These are phyloP conservation scores for Zingel zingel DNA, from an alignment of 2,113 vertebrate genomes.

Conservation along the genomic window DNA sequence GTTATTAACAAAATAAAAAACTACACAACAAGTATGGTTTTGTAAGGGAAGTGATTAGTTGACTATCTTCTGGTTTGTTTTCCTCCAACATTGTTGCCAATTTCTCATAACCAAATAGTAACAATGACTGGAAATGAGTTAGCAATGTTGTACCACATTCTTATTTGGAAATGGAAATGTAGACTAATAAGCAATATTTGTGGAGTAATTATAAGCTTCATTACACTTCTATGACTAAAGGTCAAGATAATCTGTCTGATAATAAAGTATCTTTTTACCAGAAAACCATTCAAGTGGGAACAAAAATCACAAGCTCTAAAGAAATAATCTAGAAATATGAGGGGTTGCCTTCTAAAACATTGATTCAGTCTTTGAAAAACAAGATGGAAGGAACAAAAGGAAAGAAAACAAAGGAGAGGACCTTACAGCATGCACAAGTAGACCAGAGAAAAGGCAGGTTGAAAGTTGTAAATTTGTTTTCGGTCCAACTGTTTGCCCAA, in stretches of 20 bases:
- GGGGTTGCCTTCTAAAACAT: slow-evolving; percentile 25
- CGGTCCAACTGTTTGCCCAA: background rate
- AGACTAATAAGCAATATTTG: slow-evolving; percentile 1
- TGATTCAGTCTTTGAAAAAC: background rate
- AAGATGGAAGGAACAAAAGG: background rate
- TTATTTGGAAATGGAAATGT: background rate
- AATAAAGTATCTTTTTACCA: background rate
- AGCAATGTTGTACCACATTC: background rate
- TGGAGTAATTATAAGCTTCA: slow-evolving; percentile 17
- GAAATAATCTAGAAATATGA: slow-evolving; percentile 21
- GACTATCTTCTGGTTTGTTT: background rate
- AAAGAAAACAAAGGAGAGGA: background rate
- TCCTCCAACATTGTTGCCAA: background rate
- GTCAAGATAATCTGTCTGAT: background rate
- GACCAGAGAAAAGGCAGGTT: background rate
- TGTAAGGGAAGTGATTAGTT: background rate
- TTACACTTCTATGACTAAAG: slow-evolving; percentile 13
- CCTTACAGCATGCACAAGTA: background rate
- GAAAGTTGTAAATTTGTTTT: background rate
- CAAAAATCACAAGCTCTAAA: slow-evolving; percentile 3
- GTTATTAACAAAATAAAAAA: background rate
- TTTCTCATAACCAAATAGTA: background rate
- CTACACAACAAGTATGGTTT: background rate
- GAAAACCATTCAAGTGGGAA: slow-evolving; percentile 4
- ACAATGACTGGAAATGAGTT: background rate